phyloP scores from a whole-genome alignment of 2,888 invertebrate species.

The Volucella bombylans region DNA sequence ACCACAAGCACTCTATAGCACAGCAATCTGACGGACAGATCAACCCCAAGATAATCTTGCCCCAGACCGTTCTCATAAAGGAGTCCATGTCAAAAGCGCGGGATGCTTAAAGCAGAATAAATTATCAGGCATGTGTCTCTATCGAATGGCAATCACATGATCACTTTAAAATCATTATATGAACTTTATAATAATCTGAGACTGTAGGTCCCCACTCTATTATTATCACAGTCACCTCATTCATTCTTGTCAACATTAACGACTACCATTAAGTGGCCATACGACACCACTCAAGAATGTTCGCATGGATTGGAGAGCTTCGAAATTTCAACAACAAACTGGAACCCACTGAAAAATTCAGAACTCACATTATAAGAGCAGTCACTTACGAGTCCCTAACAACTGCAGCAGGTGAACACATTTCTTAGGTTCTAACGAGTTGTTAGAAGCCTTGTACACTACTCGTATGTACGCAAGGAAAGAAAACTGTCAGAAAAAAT shows the following conservation, averaged over 20 bases:
- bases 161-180: conserved; percentile 2
- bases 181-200: neutral
- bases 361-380: neutral
- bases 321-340: neutral
- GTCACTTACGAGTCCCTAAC: neutral
- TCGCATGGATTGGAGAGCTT: conserved; percentile 1
- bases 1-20: neutral
- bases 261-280: neutral
- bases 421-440: conserved; percentile 6
- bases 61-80: neutral
- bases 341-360: neutral
- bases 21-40: neutral
- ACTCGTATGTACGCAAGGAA: neutral
- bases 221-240: neutral
- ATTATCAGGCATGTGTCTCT: neutral
- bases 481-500: neutral
- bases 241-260: neutral
- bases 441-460: conserved; percentile 3
- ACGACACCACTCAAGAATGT: neutral
- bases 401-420: neutral
- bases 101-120: neutral
- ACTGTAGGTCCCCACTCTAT: neutral
- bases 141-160: neutral
- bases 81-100: too few relatives aligned
- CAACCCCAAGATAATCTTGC: neutral